Percentiles rank a stretch among this genome's conserved stretches.
These are phyloP conservation scores for Sardina pilchardus DNA, from an alignment of 2,113 vertebrate genomes.

Conservation along the genomic window DNA sequence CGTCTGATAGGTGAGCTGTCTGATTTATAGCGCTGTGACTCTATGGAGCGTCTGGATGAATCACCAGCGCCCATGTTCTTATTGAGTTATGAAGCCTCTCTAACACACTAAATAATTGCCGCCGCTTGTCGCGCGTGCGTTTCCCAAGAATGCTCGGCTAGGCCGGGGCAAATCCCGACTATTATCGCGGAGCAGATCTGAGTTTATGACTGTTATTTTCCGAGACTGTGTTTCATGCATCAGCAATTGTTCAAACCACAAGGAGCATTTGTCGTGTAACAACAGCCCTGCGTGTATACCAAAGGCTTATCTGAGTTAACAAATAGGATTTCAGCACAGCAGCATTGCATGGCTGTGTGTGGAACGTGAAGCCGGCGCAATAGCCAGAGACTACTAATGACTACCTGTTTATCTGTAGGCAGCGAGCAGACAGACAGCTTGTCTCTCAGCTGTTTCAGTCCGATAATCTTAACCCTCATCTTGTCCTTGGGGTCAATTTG, in stretches of 20 bases:
- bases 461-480: too few relatives aligned
- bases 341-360: not conserved
- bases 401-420: not conserved
- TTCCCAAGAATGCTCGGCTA: conserved; percentile 57
- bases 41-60: conserved; percentile 67
- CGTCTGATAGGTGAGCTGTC: conserved; percentile 74
- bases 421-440: not conserved
- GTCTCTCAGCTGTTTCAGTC: not conserved
- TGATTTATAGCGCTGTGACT: conserved; percentile 74
- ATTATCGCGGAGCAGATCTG: conserved; percentile 37
- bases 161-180: conserved; percentile 39
- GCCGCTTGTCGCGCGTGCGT: conserved; percentile 60
- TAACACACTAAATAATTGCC: conserved; percentile 69
- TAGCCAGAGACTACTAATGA: not conserved
- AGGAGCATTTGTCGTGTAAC: conserved; percentile 30
- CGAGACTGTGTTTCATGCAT: conserved; percentile 37
- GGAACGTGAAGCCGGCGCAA: not conserved
- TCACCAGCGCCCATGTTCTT: conserved; percentile 69
- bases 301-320: not conserved
- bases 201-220: conserved; percentile 39
- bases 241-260: conserved; percentile 36
- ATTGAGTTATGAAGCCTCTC: conserved; percentile 78
- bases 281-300: not conserved
- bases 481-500: too few relatives aligned
- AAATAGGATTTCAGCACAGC: not conserved